phyloP scores from a whole-genome alignment of 2,797 vertebrate genomes.

The Gambelia wislizenii region DNA sequence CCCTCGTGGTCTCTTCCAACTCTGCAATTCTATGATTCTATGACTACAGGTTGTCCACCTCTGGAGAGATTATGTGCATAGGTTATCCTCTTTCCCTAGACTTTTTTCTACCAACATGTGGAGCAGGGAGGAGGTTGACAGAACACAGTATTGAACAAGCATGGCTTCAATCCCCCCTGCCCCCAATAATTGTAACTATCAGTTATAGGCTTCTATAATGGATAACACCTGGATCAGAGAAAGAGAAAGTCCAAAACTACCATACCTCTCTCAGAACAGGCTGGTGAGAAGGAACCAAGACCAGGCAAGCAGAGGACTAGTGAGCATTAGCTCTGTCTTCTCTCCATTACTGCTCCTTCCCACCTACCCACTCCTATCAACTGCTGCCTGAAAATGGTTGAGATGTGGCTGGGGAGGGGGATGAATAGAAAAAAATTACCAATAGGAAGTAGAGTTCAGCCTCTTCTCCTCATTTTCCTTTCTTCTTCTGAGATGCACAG shows the following conservation, averaged over 20 bases:
- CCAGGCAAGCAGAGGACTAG: background rate
- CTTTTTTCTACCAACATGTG: no score
- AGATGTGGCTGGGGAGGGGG: background rate
- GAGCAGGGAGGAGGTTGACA: background rate
- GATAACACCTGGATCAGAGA: background rate
- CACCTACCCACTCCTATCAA: background rate
- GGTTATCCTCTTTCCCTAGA: no score
- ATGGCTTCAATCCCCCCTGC: no score
- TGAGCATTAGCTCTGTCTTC: background rate
- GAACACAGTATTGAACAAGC: background rate
- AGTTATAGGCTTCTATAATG: background rate
- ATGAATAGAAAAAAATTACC: background rate
- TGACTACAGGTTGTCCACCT: no score
- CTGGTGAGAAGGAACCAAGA: background rate
- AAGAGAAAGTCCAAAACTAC: background rate
- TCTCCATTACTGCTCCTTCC: background rate
- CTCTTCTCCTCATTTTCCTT: background rate
- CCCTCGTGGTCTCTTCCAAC: no score
- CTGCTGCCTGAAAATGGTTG: background rate
- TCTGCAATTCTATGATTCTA: no score
- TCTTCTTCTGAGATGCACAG: background rate
- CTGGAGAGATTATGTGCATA: no score
- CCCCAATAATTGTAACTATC: background rate
- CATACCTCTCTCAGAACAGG: background rate
- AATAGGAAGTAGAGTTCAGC: background rate